Conservation (phyloP, 2,113 vertebrate species). For the Saccopteryx leptura region DNA sequence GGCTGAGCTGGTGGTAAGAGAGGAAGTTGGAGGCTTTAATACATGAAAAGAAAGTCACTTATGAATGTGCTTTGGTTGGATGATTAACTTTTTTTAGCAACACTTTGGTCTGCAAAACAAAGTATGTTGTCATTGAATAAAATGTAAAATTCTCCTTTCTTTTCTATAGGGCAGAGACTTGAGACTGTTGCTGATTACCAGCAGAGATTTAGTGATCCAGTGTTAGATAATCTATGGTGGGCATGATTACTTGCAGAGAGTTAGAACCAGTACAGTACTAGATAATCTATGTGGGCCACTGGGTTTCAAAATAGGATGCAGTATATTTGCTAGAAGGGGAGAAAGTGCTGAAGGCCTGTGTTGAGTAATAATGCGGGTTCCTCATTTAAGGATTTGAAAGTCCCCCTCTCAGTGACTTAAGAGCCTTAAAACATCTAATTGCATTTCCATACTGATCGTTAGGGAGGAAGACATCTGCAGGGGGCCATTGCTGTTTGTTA, state of each 20-base stretch:
- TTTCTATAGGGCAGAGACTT: conserved; percentile 39
- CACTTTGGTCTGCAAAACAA: not conserved
- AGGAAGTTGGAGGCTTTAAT: conserved; percentile 53
- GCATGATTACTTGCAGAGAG: conserved; percentile 31
- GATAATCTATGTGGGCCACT: not conserved
- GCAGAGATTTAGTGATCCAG: conserved; percentile 44
- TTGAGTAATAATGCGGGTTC: not conserved
- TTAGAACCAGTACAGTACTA: not conserved
- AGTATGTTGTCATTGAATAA: conserved; percentile 7
- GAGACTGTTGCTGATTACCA: conserved; percentile 19
- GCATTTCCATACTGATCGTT: not conserved
- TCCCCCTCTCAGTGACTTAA: not conserved
- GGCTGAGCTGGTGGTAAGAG: conserved; percentile 38
- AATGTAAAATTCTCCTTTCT: conserved; percentile 48
- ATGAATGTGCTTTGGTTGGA: not conserved
- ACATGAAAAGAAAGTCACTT: conserved; percentile 58
- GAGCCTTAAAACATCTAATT: conserved; percentile 1
- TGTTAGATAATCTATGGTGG: not conserved
- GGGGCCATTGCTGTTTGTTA: not conserved
- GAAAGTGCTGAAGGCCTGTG: not conserved
- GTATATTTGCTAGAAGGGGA: not conserved
- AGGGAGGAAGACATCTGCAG: not conserved
- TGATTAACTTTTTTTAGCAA: conserved; percentile 49
- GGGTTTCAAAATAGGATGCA: conserved; percentile 44
- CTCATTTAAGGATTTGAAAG: not conserved